phyloP scores from a whole-genome alignment of 2,113 vertebrate species.

The Nansenia antarctica region DNA sequence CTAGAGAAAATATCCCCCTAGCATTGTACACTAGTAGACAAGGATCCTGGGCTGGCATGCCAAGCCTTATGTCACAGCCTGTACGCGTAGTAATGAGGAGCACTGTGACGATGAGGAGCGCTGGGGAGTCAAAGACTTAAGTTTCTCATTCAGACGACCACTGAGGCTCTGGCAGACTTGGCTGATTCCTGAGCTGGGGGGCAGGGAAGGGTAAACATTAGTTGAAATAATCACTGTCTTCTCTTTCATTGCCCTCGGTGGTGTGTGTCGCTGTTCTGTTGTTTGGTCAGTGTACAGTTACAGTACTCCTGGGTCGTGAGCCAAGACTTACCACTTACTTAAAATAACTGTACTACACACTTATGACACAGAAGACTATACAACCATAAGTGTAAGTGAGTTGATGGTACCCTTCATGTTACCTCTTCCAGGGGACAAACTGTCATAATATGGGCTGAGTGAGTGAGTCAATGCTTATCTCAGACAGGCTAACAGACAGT shows the following conservation, averaged over 20 bases:
- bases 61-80: slow-evolving; percentile 26
- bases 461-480: no score
- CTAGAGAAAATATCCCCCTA: slow-evolving; percentile 39
- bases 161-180: slow-evolving; percentile 20
- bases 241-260: slow-evolving; percentile 50
- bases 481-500: no score
- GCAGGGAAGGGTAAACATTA: slow-evolving; percentile 30
- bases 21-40: neutral
- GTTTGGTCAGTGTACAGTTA: slow-evolving; percentile 56
- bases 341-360: slow-evolving; percentile 37
- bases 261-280: slow-evolving; percentile 46
- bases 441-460: slow-evolving; percentile 3
- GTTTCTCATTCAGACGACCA: slow-evolving; percentile 31
- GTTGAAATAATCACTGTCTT: slow-evolving; percentile 61
- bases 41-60: neutral
- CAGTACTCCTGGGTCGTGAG: slow-evolving; percentile 37
- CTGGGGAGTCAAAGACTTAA: neutral
- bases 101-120: slow-evolving; percentile 17
- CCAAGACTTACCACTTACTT: slow-evolving; percentile 30
- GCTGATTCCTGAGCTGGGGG: slow-evolving; percentile 49
- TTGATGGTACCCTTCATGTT: slow-evolving; percentile 16
- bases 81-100: slow-evolving; percentile 34
- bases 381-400: neutral
- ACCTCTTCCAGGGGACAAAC: slow-evolving; percentile 17
- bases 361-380: slow-evolving; percentile 7